Evolutionary conservation across 2,797 vertebrate genomes (phyloP).

Genomic region (Harpagifer antarcticus): DNA sequence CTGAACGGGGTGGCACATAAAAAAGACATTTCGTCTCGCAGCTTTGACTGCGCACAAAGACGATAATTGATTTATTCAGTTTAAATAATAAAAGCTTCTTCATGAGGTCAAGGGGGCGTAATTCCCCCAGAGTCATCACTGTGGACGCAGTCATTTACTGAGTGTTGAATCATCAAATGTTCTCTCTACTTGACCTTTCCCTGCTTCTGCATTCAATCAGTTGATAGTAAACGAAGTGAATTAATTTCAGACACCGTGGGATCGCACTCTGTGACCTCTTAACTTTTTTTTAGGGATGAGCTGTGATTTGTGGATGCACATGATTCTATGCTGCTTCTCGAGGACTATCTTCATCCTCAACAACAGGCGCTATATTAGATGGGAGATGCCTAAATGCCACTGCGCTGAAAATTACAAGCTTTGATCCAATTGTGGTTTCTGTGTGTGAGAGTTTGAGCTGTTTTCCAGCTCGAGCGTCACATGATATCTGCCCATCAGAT

Average conservation of each 20-base stretch:
- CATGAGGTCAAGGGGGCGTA: conserved; percentile 52
- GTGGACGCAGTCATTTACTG: conserved; percentile 28
- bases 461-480: conserved; percentile 40
- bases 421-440: conserved; percentile 71
- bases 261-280: conserved; percentile 63
- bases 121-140: conserved; percentile 52
- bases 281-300: conserved; percentile 37
- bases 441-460: conserved; percentile 36
- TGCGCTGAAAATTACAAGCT: conserved; percentile 72
- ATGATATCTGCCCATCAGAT: conserved; percentile 46
- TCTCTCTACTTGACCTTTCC: conserved; percentile 52
- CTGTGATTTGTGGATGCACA: conserved; percentile 77
- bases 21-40: conserved; percentile 64
- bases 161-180: conserved; percentile 64
- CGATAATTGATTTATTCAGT: conserved; percentile 75
- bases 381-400: conserved; percentile 56
- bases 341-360: conserved; percentile 60
- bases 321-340: conserved; percentile 68
- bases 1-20: conserved; percentile 62
- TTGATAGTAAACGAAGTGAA: conserved; percentile 36
- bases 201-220: conserved; percentile 40
- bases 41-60: conserved; percentile 67
- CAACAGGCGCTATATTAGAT: conserved; percentile 64
- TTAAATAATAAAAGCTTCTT: conserved; percentile 65
- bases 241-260: conserved; percentile 35